A percentile compares a stretch with the other conserved stretches of the same genome.
phyloP scores from a whole-genome alignment of 2,888 invertebrate species.

The Caprella mutica region DNA sequence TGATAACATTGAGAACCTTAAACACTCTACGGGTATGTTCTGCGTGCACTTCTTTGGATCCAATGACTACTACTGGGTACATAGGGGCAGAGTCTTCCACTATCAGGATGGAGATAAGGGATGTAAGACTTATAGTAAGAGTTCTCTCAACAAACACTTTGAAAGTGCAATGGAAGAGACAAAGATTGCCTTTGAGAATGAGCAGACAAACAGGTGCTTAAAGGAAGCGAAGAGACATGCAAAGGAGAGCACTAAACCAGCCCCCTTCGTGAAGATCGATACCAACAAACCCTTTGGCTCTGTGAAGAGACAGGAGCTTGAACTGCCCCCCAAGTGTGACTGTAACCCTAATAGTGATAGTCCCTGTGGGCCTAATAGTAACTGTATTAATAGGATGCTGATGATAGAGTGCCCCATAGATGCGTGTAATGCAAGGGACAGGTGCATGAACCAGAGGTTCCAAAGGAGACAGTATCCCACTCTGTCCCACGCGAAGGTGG shows the following conservation, averaged over 20 bases:
- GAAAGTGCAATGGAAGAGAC: conserved; percentile 66
- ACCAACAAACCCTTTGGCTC: conserved; percentile 48
- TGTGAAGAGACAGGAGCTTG: conserved; percentile 46
- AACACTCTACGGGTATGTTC: conserved; percentile 71
- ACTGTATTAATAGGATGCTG: conserved; percentile 76
- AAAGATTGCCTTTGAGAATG: conserved; percentile 53
- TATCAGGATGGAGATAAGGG: conserved; percentile 64
- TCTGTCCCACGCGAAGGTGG: conserved; percentile 56
- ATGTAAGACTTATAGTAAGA: conserved; percentile 36
- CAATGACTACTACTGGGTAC: conserved; percentile 80
- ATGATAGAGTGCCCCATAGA: conserved; percentile 75
- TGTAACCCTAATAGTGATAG: conserved; percentile 58
- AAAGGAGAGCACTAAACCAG: conserved; percentile 46
- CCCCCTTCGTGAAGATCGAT: conserved; percentile 62
- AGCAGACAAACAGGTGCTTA: conserved; percentile 44
- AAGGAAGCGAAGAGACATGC: conserved; percentile 27
- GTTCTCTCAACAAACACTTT: conserved; percentile 53
- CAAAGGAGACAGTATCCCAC: conserved; percentile 68
- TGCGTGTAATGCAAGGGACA: conserved; percentile 65
- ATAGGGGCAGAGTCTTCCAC: conserved; percentile 67
- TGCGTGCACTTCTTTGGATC: conserved; percentile 87
- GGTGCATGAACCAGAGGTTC: conserved; percentile 78
- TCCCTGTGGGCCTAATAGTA: conserved; percentile 70
- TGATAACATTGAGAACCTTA: conserved; percentile 56
- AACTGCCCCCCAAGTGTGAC: conserved; percentile 60